Evolutionary conservation across 1,140 invertebrate genomes (phyloP).

Genomic region (Conus ventricosus): DNA sequence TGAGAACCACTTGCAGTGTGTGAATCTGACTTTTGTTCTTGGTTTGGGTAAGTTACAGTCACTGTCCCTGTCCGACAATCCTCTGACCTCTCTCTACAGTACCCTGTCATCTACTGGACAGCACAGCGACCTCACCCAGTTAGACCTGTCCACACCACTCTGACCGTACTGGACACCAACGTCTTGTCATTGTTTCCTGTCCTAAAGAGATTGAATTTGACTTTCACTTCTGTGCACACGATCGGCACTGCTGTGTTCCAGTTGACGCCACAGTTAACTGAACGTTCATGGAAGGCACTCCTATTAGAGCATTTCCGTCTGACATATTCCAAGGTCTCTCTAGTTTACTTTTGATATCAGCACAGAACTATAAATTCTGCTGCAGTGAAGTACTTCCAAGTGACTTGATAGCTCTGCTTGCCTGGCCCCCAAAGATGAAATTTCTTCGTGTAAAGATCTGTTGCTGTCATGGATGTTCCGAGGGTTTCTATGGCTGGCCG

Average conservation of each 20-base stretch:
- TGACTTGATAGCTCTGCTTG: neutral
- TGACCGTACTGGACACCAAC: neutral
- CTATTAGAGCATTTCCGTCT: neutral
- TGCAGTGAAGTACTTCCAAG: neutral
- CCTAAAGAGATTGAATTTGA: neutral
- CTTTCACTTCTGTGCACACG: neutral
- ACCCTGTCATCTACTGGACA: neutral
- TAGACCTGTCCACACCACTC: neutral
- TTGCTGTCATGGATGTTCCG: neutral
- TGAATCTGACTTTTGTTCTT: neutral
- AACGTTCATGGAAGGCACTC: neutral
- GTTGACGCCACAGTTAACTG: neutral
- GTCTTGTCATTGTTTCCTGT: neutral
- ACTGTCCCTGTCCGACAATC: neutral
- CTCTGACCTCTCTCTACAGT: neutral
- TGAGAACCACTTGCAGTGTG: neutral
- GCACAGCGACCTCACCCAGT: neutral
- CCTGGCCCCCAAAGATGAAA: neutral
- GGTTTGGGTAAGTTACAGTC: neutral
- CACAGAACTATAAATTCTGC: constrained; percentile 6
- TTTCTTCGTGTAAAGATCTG: constrained; percentile 21
- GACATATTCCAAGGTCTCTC: neutral
- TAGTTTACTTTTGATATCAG: neutral
- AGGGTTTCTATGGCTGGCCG: neutral
- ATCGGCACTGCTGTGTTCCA: neutral